A percentile compares a stretch with the other conserved stretches of the same genome.
phyloP scores from a whole-genome alignment of 2,113 vertebrate genomes.

The Petromus typicus region DNA sequence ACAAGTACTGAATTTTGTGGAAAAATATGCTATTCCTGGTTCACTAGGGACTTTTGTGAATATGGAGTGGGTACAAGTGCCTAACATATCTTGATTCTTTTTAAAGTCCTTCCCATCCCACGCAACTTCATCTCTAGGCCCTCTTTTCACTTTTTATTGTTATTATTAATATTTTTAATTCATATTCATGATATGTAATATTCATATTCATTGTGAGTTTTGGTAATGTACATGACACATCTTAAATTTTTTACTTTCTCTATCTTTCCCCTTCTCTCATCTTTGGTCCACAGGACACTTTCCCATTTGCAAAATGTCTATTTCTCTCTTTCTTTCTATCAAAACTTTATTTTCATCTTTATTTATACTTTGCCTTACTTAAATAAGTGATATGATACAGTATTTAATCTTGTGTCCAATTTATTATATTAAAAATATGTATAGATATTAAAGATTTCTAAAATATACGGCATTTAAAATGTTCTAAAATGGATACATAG shows the following conservation, averaged over 20 bases:
- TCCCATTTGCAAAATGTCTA: not conserved
- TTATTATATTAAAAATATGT: not conserved
- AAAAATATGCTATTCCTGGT: not conserved
- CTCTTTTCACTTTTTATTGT: not conserved
- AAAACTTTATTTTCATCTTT: not conserved
- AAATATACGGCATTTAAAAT: too few relatives aligned
- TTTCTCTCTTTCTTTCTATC: not conserved
- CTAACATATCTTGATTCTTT: not conserved
- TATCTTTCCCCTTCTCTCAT: not conserved
- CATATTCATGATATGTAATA: not conserved
- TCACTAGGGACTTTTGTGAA: conserved; percentile 15
- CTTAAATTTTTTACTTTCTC: not conserved
- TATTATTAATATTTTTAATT: not conserved
- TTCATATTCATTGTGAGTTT: not conserved
- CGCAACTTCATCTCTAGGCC: not conserved
- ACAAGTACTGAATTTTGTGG: not conserved
- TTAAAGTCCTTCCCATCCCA: not conserved
- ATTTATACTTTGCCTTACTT: not conserved
- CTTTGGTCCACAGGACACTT: not conserved
- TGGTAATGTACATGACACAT: not conserved
- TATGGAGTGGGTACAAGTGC: not conserved
- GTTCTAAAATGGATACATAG: not conserved
- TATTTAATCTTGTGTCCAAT: not conserved
- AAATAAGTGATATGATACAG: not conserved
- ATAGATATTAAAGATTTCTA: not conserved